Percentiles rank a stretch among this genome's conserved stretches.
phyloP scores from a whole-genome alignment of 2,888 invertebrate species.

The Mycogona germanica region DNA sequence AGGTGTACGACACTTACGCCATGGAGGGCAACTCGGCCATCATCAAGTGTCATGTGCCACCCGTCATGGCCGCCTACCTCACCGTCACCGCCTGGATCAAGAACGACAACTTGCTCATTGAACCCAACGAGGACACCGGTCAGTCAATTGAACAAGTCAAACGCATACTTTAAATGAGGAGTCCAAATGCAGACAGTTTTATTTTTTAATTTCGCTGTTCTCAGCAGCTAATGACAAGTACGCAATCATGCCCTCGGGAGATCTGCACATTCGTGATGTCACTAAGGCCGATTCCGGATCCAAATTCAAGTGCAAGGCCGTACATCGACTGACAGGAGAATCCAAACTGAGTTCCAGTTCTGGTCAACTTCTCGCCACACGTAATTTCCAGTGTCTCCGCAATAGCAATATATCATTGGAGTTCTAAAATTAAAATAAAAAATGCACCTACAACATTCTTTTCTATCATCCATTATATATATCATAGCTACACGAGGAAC shows the following conservation, averaged over 20 bases:
- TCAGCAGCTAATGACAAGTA: constrained; percentile 17
- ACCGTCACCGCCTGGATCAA: constrained; percentile 12
- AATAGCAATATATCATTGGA: no score
- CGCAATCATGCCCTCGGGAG: constrained; percentile 18
- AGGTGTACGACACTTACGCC: constrained; percentile 15
- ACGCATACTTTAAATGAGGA: no score
- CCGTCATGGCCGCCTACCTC: constrained; percentile 7
- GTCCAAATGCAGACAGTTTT: no score
- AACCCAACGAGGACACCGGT: no score
- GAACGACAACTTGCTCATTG: constrained; percentile 16
- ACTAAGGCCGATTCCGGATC: constrained; percentile 13
- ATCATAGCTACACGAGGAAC: no score
- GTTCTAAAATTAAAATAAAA: no score
- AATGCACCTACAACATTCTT: no score
- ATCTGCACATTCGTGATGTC: constrained; percentile 18
- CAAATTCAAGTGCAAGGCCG: constrained; percentile 16
- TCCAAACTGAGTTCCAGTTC: constrained; percentile 11
- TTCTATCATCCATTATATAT: no score
- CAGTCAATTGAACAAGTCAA: no score
- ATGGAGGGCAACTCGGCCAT: constrained; percentile 14
- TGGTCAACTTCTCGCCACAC: constrained; percentile 18
- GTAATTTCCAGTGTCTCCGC: no score
- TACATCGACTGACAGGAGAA: constrained; percentile 16
- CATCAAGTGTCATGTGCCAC: constrained; percentile 14
- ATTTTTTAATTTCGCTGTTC: not conserved